Evolutionary conservation across 2,797 vertebrate species (phyloP).

Genomic region (Acanthurus tractus): DNA sequence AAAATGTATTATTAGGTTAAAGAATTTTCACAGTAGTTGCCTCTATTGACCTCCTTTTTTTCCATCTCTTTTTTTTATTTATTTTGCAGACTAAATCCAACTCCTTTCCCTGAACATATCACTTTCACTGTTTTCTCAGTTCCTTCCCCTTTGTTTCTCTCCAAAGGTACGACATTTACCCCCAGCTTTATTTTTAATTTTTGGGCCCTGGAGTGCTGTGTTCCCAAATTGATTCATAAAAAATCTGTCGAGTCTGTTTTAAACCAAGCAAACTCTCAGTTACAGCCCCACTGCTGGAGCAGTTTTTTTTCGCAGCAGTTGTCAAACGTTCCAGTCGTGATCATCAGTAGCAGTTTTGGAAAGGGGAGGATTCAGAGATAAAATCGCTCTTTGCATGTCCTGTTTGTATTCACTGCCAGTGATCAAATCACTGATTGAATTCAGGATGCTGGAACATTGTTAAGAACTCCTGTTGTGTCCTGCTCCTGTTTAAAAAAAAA

Average conservation of each 20-base stretch:
- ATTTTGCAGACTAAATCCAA: slow-evolving; percentile 6
- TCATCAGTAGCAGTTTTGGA: slow-evolving; percentile 44
- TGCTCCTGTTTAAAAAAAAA: slow-evolving; percentile 48
- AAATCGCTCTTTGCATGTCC: slow-evolving; percentile 48
- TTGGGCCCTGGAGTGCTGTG: slow-evolving; percentile 23
- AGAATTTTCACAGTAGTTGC: no score
- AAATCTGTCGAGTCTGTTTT: slow-evolving; percentile 17
- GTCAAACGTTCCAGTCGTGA: slow-evolving; percentile 41
- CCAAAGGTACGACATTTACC: slow-evolving; percentile 34
- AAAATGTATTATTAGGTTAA: background rate
- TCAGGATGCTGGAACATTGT: slow-evolving; percentile 27
- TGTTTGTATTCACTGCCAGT: slow-evolving; percentile 56
- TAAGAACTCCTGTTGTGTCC: slow-evolving; percentile 47
- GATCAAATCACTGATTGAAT: slow-evolving; percentile 51
- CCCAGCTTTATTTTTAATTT: slow-evolving; percentile 55
- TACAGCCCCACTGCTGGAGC: slow-evolving; percentile 21
- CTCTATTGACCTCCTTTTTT: no score
- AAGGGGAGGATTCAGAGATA: slow-evolving; percentile 35
- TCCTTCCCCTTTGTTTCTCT: slow-evolving; percentile 27
- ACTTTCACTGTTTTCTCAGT: background rate
- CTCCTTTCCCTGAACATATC: background rate
- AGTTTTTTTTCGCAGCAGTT: slow-evolving; percentile 39
- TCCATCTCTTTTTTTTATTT: background rate
- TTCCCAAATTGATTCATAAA: slow-evolving; percentile 6
- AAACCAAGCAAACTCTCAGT: slow-evolving; percentile 28